These are phyloP conservation scores for Cololabis saira DNA, from an alignment of 2,113 vertebrate genomes.

Conservation along the genomic window DNA sequence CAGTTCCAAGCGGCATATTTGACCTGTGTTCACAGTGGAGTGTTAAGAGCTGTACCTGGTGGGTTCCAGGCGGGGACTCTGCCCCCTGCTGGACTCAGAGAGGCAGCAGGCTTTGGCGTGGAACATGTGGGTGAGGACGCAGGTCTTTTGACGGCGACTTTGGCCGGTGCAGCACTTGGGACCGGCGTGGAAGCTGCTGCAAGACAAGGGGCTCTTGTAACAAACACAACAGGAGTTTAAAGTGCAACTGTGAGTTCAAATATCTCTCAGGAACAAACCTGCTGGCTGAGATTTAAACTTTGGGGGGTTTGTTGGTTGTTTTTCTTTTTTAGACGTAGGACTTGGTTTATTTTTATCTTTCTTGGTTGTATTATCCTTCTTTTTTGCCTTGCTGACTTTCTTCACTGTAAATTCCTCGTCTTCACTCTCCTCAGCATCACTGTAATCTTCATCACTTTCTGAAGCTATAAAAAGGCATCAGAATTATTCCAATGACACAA, in stretches of 20 bases:
- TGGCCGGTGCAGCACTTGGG: slow-evolving; percentile 52
- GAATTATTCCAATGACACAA: background rate
- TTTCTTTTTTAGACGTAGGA: slow-evolving; percentile 70
- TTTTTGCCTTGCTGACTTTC: slow-evolving; percentile 62
- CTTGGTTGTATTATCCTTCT: slow-evolving; percentile 56
- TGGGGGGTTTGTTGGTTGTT: slow-evolving; percentile 54
- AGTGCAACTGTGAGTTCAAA: background rate
- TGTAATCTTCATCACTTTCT: slow-evolving; percentile 81
- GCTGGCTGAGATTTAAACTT: slow-evolving; percentile 55
- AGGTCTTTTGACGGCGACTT: slow-evolving; percentile 36
- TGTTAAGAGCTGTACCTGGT: slow-evolving; percentile 81
- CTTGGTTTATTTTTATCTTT: slow-evolving; percentile 29
- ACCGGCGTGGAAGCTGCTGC: slow-evolving; percentile 21
- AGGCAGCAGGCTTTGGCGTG: slow-evolving; percentile 32
- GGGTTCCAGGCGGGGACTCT: slow-evolving; percentile 88
- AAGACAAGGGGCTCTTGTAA: background rate
- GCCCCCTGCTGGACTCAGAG: slow-evolving; percentile 75
- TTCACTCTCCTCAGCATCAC: slow-evolving; percentile 74
- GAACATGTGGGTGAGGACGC: slow-evolving; percentile 31
- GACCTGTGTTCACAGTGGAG: background rate
- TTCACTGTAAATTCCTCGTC: slow-evolving; percentile 81
- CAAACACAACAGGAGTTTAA: background rate
- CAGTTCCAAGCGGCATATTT: background rate
- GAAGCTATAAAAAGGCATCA: slow-evolving; percentile 61
- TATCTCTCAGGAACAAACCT: slow-evolving; percentile 42